These are phyloP conservation scores for Eidolon dupreanum DNA, from an alignment of 2,797 vertebrate genomes.

Conservation along the genomic window DNA sequence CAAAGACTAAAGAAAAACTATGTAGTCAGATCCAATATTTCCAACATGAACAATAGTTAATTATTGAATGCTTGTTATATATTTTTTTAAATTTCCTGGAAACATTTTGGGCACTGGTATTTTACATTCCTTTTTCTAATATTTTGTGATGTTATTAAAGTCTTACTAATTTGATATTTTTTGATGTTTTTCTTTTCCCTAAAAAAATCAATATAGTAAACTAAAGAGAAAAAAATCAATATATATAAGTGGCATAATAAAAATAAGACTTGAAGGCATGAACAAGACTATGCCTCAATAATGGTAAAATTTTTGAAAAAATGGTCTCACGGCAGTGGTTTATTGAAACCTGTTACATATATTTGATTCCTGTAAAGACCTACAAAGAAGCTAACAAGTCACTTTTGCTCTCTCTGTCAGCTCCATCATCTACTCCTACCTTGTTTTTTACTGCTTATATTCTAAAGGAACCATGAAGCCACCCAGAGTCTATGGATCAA, in stretches of 20 bases:
- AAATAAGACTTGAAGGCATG: background rate
- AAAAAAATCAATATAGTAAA: background rate
- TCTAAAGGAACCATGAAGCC: background rate
- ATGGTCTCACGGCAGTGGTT: background rate
- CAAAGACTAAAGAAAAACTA: background rate
- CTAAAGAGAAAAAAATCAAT: background rate
- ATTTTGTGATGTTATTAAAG: background rate
- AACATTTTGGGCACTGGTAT: background rate
- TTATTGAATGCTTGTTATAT: background rate
- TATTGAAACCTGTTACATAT: background rate
- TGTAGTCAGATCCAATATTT: background rate
- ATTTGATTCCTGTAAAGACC: background rate
- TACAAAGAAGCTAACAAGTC: background rate
- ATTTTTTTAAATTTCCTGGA: background rate
- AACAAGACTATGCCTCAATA: background rate
- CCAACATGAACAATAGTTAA: background rate
- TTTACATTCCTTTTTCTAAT: background rate
- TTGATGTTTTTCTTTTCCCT: background rate
- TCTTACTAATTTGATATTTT: background rate
- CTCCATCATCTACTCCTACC: background rate
- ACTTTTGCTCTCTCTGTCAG: background rate
- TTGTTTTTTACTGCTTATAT: background rate
- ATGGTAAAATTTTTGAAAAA: background rate
- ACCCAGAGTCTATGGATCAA: background rate
- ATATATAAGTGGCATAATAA: background rate